Percentiles rank a stretch among this genome's conserved stretches.
These are phyloP conservation scores for Octonoba sinensis DNA, from an alignment of 2,888 invertebrate genomes.

Conservation along the genomic window DNA sequence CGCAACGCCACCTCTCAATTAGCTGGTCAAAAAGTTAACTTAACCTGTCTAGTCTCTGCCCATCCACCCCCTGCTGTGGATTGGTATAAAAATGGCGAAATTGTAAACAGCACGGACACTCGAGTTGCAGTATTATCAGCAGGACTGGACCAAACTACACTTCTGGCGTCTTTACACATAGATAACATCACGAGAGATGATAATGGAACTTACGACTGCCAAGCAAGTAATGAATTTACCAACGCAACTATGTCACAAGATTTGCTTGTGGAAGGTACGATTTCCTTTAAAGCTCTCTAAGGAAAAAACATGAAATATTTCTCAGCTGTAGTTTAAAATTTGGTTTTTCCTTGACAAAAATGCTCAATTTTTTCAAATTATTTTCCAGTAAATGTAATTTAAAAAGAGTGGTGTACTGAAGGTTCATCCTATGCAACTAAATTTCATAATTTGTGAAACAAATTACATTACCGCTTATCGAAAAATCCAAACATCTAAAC, in stretches of 20 bases:
- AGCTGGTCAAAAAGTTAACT: conserved; percentile 51
- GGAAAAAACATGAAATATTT: too few relatives aligned
- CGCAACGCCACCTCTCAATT: conserved; percentile 37
- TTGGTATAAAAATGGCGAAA: conserved; percentile 63
- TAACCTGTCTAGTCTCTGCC: conserved; percentile 63
- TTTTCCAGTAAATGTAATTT: too few relatives aligned
- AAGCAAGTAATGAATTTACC: conserved; percentile 69
- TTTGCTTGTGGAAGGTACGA: conserved; percentile 63
- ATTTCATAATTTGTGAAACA: too few relatives aligned
- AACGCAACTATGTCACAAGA: conserved; percentile 50
- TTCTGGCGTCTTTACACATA: conserved; percentile 71
- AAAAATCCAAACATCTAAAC: too few relatives aligned
- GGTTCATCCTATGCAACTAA: too few relatives aligned
- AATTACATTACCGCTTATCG: too few relatives aligned
- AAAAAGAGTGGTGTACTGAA: too few relatives aligned
- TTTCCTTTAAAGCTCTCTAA: too few relatives aligned
- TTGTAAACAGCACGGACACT: conserved; percentile 26
- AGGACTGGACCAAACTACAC: conserved; percentile 15
- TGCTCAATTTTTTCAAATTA: too few relatives aligned
- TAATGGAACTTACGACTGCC: conserved; percentile 80
- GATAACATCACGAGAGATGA: conserved; percentile 78
- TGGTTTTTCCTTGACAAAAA: too few relatives aligned
- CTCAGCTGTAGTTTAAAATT: too few relatives aligned
- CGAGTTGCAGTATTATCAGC: conserved; percentile 72
- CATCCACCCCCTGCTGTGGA: conserved; percentile 61